Conservation (phyloP, 2,113 vertebrate genomes). For the Chauna torquata region DNA sequence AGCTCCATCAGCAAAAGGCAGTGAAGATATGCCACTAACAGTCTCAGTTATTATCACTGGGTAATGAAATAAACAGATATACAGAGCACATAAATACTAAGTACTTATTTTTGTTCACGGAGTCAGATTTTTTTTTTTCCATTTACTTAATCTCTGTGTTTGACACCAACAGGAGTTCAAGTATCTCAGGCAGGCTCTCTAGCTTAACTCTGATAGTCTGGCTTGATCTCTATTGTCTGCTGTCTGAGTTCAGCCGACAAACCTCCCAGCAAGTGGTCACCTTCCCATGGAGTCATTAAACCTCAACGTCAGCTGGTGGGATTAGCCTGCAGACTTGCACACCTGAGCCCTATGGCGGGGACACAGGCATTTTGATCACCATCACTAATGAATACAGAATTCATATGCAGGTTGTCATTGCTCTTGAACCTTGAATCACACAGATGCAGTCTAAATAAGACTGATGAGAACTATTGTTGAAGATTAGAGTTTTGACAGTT, state of each 20-base stretch:
- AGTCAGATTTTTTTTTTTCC: neutral
- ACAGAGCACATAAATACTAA: constrained; percentile 4
- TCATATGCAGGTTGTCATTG: constrained; percentile 79
- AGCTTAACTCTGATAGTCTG: constrained; percentile 64
- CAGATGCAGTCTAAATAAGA: constrained; percentile 63
- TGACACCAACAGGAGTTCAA: constrained; percentile 70
- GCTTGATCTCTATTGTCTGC: constrained; percentile 79
- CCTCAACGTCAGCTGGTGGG: constrained; percentile 76
- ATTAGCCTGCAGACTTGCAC: constrained; percentile 74
- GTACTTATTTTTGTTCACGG: constrained; percentile 22
- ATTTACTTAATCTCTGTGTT: constrained; percentile 65
- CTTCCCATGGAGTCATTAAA: constrained; percentile 76
- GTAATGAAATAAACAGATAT: constrained; percentile 34
- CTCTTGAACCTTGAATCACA: constrained; percentile 48
- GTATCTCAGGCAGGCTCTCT: constrained; percentile 67
- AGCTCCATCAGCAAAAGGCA: constrained; percentile 2
- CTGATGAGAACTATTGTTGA: constrained; percentile 52
- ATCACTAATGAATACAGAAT: constrained; percentile 78
- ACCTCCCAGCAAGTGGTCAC: constrained; percentile 76
- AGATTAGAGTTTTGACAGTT: constrained; percentile 71
- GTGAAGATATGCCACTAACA: constrained; percentile 35
- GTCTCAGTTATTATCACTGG: neutral
- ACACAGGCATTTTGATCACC: constrained; percentile 75
- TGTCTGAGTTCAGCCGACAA: constrained; percentile 41
- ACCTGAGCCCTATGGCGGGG: constrained; percentile 80